Evolutionary conservation across 2,888 invertebrate genomes (phyloP).

Genomic region (Campaea margaritaria): DNA sequence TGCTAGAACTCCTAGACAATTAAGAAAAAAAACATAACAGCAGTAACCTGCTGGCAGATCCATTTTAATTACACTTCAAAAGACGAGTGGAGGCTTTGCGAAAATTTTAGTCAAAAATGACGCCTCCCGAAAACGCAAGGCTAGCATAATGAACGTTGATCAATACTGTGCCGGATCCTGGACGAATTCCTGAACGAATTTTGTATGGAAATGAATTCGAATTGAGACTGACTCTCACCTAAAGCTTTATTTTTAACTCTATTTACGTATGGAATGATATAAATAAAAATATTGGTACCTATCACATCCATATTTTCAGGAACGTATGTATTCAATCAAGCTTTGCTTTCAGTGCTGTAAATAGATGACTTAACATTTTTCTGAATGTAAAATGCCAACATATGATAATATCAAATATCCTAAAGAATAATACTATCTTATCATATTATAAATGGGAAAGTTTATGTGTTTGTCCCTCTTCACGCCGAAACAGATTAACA

Average conservation of each 20-base stretch:
- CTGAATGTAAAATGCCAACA: no score
- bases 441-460: no score
- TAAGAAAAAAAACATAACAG: not conserved
- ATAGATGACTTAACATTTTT: no score
- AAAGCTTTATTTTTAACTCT: not conserved
- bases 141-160: not conserved
- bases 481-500: no score
- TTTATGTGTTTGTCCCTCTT: no score
- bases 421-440: no score
- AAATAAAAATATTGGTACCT: no score
- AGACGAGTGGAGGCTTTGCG: not conserved
- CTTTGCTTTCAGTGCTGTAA: no score
- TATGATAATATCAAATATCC: no score
- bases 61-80: slow-evolving; percentile 9
- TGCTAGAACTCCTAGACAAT: not conserved
- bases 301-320: no score
- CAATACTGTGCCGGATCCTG: not conserved
- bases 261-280: not conserved
- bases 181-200: not conserved
- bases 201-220: slow-evolving; percentile 8
- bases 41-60: no score
- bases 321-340: no score
- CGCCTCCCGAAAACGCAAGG: slow-evolving; percentile 1
- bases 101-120: slow-evolving; percentile 2
- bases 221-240: not conserved